Evolutionary conservation across 2,113 vertebrate species (phyloP).

Genomic region (Cranoglanis bouderius): DNA sequence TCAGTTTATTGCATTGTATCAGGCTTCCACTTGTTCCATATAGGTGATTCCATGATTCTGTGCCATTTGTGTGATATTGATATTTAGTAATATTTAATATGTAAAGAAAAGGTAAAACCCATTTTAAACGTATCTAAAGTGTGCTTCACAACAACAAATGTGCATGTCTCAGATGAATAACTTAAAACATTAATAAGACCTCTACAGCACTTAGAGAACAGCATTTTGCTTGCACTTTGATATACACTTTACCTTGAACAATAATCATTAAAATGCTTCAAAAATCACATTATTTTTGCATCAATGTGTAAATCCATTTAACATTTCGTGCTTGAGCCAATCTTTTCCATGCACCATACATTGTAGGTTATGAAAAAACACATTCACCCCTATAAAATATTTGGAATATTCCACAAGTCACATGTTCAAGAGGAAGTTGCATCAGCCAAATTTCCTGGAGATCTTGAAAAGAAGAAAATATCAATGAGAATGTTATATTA

Average conservation of each 20-base stretch:
- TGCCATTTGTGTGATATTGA: background rate
- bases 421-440: background rate
- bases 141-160: background rate
- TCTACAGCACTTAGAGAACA: too few relatives aligned
- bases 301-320: background rate
- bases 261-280: background rate
- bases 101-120: background rate
- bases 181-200: background rate
- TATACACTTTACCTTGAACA: background rate
- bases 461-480: background rate
- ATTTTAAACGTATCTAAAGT: background rate
- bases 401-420: background rate
- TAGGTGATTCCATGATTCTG: background rate
- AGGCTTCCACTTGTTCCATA: slow-evolving; percentile 47
- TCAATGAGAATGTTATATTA: background rate
- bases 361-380: background rate
- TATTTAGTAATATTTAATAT: too few relatives aligned
- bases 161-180: background rate
- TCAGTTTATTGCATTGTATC: slow-evolving; percentile 53
- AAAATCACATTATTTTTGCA: background rate
- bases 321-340: slow-evolving; percentile 41
- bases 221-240: background rate
- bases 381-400: background rate
- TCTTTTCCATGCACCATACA: background rate
- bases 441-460: background rate